Evolutionary conservation across 1,140 invertebrate genomes (phyloP), one percentile per base, ranked within the genome.

Genomic region (Microplitis mediator): DNA sequence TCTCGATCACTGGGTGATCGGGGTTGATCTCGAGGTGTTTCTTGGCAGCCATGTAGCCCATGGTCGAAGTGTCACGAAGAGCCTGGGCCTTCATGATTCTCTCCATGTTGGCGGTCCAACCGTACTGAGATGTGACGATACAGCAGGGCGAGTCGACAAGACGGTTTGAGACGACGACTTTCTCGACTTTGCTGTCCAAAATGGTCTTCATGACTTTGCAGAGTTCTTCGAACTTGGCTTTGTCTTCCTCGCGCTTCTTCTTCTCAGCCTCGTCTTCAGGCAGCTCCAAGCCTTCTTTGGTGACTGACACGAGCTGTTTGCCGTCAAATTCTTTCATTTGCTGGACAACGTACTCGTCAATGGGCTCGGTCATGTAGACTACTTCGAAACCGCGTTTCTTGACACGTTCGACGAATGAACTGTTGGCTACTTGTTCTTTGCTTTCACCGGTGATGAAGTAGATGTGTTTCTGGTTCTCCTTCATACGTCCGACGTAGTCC

Each of bases 21-120:
- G 98, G 97, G 84, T 99, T 99, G 84, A 99, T 96, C 88, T 99
- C 98, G 5, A 99, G 88, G 77, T 98, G 95, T 86, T 99, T 99
- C 86, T 95, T 96, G 56, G 97, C 96, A n/a, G 97, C 94, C 97
- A 99, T 99, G 89, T 99, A 99, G 60, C 96, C 96, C 96, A 99
- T 98, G 69, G 98, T 98, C 23, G 95, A 96, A 0, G 96, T 95
- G 80, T 99, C 98, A 31, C 96, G 88, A 1, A 98, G 89, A 50
- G 97, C 97, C 85, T 98, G 97, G 0, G 97, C 98, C 86, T 99
- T 99, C 97, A 99, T 99, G 87, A 99, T 99, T 71, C 98, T 91
- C 84, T 99, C 98, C 98, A 99, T 99, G 87, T 99, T 99, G 3
- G 98, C 97, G 5, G 97, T 96, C 98, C 97, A 99, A 62, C 98